Evolutionary conservation across 2,113 vertebrate genomes (phyloP), one percentile per base, ranked within the genome.

Genomic region (Ictalurus furcatus): DNA sequence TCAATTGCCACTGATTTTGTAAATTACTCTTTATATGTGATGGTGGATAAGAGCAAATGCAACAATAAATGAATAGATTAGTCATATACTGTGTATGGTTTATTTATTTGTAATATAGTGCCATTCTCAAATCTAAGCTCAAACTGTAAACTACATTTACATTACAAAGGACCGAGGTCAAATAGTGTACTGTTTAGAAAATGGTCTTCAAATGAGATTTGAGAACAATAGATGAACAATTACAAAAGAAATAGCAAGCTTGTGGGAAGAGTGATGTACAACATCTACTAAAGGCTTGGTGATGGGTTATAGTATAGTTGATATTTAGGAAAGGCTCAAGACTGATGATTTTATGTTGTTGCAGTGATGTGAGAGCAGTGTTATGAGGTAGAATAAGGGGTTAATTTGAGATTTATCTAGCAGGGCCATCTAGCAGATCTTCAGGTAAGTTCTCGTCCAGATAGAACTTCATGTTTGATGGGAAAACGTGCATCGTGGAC

Each of bases 1-100:
- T 56, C 25, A 82, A 40, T 28, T 69, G 48, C 3, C 21, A 54
- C 2, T 71, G 61, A 17, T 56, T 69, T 78, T 86, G 40, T 87
- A 76, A 61, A 71, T 87, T 87, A 80, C 58, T 54, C 23, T 44
- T 61, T 84, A 81, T 76, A 80, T 67, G 21, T 89, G 3, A 30
- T 80, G 17, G 56, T 82, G 8, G 14, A 86, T 52, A 74, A 48
- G 14, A 30, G 30, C n/a, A 13, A 65, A 30, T 78, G n/a, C 83
- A 25, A 25, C 52, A 84, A 61, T 73, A 82, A 89, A 85, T 52
- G 11, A 65, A 56, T 85, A 14, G 71, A 83, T 89, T 87, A 40
- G 48, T 23, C 21, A 58, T 28, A 67, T 73, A 1, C 52, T n/a
- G 28, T n/a, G 4, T 52, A 16, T 21, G 28, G 9, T 56, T 69